Evolutionary conservation across 2,888 invertebrate genomes (phyloP), one percentile per base, ranked within the genome.

Genomic region (Eurytoma adleriae): DNA sequence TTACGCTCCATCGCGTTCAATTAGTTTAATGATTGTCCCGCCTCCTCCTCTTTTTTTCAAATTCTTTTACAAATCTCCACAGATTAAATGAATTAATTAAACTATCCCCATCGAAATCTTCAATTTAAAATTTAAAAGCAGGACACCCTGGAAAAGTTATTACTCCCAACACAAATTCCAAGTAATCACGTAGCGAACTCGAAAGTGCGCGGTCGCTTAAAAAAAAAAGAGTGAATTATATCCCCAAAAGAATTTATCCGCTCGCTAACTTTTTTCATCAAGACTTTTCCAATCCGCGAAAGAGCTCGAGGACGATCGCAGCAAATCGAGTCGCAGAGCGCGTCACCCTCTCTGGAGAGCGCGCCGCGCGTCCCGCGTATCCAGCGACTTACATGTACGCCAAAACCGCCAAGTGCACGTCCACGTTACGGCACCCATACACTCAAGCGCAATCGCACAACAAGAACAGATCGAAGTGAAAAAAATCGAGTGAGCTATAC

Each of bases 361-460:
- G 40, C 7, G 40, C 40, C 40, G 10, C 40, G 56, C 27, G 52
- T 12, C 5, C 24, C 40, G 12, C 24, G 18, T 20, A 24, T 52
- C 52, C 50, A 20, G 50, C 52, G 14, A 67, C 67, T 52, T 10
- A 67, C 50, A 20, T 40, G 40, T 40, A 40, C 40, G 40, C 40
- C 40, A 40, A 40, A 10, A 40, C 4, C 10, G 10, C 10, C 40
- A 20, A 30, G 66, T 66, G 68, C n/a, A n/a, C 48, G 2, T 54
- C 3, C n/a, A 18, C 40, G 52, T 66, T 24, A 24, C 24, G 18
- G 16, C 48, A 24, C 12, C 5, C 56, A 56, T n/a, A 64, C 18
- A 54, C 40, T 57, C 40, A 74, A 78, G 77, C 77, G 59, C 74
- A 79, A 69, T 50, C 68, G 30, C 54, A 69, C 59, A 62, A 48